These are phyloP conservation scores for Rotaria macrura DNA, from an alignment of 2,888 invertebrate genomes.

Conservation along the genomic window DNA sequence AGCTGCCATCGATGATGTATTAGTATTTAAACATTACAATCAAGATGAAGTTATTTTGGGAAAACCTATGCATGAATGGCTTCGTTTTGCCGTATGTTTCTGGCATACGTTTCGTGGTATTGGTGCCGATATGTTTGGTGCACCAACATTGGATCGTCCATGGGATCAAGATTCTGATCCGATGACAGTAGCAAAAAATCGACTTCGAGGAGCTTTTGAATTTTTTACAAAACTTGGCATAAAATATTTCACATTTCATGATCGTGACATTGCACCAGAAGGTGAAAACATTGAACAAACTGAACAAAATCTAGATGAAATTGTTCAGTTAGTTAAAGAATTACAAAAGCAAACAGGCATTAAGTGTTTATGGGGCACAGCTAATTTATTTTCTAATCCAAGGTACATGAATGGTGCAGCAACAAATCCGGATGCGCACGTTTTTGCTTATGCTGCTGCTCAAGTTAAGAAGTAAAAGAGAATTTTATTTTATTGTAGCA, in stretches of 20 bases:
- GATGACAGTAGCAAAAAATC: conserved; percentile 57
- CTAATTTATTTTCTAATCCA: conserved; percentile 57
- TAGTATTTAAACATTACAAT: conserved; percentile 58
- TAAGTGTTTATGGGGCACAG: conserved; percentile 59
- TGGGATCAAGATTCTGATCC: conserved; percentile 58
- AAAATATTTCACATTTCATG: conserved; percentile 60
- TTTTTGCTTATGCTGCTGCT: conserved; percentile 57
- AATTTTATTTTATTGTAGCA: neutral
- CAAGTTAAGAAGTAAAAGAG: conserved; percentile 41
- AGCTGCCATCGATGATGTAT: conserved; percentile 53
- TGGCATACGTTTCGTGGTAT: conserved; percentile 53
- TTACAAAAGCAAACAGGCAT: conserved; percentile 55
- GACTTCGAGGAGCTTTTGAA: conserved; percentile 58
- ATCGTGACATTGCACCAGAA: conserved; percentile 57
- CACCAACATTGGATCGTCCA: conserved; percentile 50
- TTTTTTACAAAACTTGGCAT: conserved; percentile 58
- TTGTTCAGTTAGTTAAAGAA: conserved; percentile 56
- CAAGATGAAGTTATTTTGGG: conserved; percentile 56
- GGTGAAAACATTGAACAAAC: conserved; percentile 56
- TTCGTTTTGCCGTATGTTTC: conserved; percentile 57
- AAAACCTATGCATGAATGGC: conserved; percentile 60
- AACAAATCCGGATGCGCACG: conserved; percentile 57
- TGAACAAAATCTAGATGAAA: conserved; percentile 56
- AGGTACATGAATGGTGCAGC: conserved; percentile 58
- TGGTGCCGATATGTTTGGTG: conserved; percentile 52